A percentile compares a stretch with the other conserved stretches of the same genome.
Evolutionary conservation across 2,113 vertebrate species (phyloP).

Genomic region (Polypterus bichir): DNA sequence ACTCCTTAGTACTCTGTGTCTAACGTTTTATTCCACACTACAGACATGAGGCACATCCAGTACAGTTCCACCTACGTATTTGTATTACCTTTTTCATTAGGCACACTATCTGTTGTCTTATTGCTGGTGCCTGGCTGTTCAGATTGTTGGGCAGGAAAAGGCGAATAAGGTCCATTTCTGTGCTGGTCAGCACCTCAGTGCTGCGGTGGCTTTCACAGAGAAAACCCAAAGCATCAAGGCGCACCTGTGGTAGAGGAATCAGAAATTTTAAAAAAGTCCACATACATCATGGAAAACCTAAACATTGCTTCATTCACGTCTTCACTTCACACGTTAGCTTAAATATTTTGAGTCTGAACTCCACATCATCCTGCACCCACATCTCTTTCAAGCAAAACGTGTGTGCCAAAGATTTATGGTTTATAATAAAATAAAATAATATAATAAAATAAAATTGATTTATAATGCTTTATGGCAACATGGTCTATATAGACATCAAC

Average conservation of each 20-base stretch:
- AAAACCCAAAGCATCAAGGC: conserved; percentile 82
- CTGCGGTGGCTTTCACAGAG: conserved; percentile 84
- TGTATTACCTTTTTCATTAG: conserved; percentile 76
- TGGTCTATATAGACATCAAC: too few relatives aligned
- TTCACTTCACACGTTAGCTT: neutral
- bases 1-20: too few relatives aligned
- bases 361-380: too few relatives aligned
- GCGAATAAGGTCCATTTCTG: conserved; percentile 70
- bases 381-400: too few relatives aligned
- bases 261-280: neutral
- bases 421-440: too few relatives aligned
- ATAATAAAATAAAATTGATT: too few relatives aligned
- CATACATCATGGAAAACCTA: neutral
- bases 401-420: too few relatives aligned
- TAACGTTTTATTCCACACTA: too few relatives aligned
- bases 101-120: conserved; percentile 73
- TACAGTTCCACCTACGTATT: too few relatives aligned
- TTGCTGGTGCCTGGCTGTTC: conserved; percentile 72
- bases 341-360: neutral
- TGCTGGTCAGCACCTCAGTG: conserved; percentile 63
- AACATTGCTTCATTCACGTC: neutral
- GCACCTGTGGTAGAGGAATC: conserved; percentile 53
- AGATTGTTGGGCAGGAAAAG: conserved; percentile 75
- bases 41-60: too few relatives aligned
- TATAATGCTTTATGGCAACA: too few relatives aligned